Evolutionary conservation across 2,113 vertebrate genomes (phyloP), one percentile per base, ranked within the genome.

Genomic region (Nicator chloris): DNA sequence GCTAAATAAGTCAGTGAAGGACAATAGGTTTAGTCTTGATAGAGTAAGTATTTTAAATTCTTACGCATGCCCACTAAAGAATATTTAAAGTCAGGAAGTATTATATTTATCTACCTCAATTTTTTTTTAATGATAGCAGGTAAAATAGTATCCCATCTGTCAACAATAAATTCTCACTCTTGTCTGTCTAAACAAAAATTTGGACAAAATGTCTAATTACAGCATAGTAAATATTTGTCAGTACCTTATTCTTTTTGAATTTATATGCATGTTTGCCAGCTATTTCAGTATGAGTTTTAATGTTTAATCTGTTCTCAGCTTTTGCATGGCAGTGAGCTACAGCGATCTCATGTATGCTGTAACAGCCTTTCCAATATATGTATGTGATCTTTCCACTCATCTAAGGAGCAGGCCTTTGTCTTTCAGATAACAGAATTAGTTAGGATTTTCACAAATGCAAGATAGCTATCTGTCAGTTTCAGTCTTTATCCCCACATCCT

Each of bases 191-290:
- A 87, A 51, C 27, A 65, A 19, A 22, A 33, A 3, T 78, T 70
- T 35, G 11, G 20, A 53, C 7, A 13, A 60, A 64, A 22, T 47
- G 7, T 27, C 9, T 68, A 20, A 50, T 13, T 68, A 27, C 4
- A 77, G 42, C 14, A 8, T 27, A 22, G 13, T 27, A 87, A 39
- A 44, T 65, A 26, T 61, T 56, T 72, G 4, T 72, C 33, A 59
- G 10, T 33, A 35, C 9, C 37, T 59, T 50, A 35, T 20, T 35
- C 4, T 71, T 84, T 75, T 65, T 44, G 9, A 49, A 70, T 2
- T 3, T 44, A 49, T 28, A 44, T 40, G 3, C 11, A 31, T 0
- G 0, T 27, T 49, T 49, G 5, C 15, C 33, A 54, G 16, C 13
- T 56, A 24, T 49, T 65, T 70, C n/a, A 53, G 6, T 2, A 11